Evolutionary conservation across 2,797 vertebrate genomes (phyloP).

Genomic region (Monodelphis domestica): DNA sequence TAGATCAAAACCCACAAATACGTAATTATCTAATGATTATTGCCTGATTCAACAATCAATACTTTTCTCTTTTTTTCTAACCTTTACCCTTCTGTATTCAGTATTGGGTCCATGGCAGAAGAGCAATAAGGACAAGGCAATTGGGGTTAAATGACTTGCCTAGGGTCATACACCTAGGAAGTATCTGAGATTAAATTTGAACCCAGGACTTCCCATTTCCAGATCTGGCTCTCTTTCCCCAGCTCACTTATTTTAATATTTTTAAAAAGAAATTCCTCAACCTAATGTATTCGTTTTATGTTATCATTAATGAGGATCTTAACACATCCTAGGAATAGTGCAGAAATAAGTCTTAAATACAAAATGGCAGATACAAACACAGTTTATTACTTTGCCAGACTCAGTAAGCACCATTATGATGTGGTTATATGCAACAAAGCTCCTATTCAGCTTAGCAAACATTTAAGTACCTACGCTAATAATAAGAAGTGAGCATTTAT

Average conservation of each 20-base stretch:
- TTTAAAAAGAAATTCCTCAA: too few species aligned
- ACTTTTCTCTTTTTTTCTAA: neutral
- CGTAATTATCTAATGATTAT: neutral
- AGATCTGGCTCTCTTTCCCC: too few species aligned
- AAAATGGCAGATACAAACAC: conserved; percentile 19
- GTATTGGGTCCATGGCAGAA: too few species aligned
- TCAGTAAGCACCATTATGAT: conserved; percentile 25
- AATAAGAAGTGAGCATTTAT: neutral
- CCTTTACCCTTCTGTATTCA: too few species aligned
- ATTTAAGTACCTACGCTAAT: neutral
- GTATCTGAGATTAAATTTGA: too few species aligned
- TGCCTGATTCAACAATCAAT: neutral
- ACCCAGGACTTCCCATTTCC: too few species aligned
- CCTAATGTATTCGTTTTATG: neutral
- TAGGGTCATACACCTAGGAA: too few species aligned
- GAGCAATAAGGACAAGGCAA: too few species aligned
- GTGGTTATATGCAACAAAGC: neutral
- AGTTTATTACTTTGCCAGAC: neutral
- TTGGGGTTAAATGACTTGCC: too few species aligned
- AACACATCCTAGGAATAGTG: neutral
- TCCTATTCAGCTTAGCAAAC: neutral
- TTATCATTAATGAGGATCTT: neutral
- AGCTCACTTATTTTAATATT: too few species aligned
- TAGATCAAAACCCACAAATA: neutral
- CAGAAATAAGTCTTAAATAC: conserved; percentile 3